A percentile compares a stretch with the other conserved stretches of the same genome.
Conservation (phyloP, 2,113 vertebrate genomes). For the Balaeniceps rex region DNA sequence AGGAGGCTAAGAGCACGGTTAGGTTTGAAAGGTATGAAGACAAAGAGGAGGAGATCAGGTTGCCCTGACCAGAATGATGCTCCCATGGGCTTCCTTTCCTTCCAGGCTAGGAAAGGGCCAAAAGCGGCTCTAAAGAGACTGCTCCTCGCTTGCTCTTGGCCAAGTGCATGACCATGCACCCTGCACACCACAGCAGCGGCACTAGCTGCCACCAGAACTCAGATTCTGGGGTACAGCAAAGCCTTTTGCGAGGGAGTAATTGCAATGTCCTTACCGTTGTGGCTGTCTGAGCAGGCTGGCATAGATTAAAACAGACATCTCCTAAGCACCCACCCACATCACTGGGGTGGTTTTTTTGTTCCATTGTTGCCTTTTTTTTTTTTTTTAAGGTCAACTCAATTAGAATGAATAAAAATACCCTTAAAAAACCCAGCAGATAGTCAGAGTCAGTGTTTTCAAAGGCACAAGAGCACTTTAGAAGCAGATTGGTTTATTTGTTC, state of each 20-base stretch:
- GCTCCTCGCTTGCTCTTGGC: background rate
- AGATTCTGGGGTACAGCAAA: background rate
- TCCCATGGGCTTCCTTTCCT: background rate
- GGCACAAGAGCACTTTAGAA: background rate
- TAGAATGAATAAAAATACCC: background rate
- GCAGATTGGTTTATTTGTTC: conserved; percentile 48
- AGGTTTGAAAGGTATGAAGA: background rate
- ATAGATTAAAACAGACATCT: background rate
- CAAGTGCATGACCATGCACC: accelerated
- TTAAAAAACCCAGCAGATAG: background rate
- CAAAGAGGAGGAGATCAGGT: background rate
- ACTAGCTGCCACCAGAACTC: background rate
- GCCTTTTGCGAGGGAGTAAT: background rate
- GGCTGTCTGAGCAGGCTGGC: background rate
- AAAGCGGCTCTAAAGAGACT: background rate
- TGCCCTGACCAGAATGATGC: background rate
- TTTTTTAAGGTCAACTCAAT: background rate
- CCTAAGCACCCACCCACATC: background rate
- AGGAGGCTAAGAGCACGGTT: accelerated
- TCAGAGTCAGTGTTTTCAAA: background rate
- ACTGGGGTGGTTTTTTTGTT: background rate
- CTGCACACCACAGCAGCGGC: accelerated
- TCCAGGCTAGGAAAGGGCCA: background rate
- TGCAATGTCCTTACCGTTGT: accelerated
- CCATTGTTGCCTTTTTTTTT: background rate